Base-by-base conservation (phyloP, 1,140 invertebrate species). In the Lasioglossum albipes region DNA sequence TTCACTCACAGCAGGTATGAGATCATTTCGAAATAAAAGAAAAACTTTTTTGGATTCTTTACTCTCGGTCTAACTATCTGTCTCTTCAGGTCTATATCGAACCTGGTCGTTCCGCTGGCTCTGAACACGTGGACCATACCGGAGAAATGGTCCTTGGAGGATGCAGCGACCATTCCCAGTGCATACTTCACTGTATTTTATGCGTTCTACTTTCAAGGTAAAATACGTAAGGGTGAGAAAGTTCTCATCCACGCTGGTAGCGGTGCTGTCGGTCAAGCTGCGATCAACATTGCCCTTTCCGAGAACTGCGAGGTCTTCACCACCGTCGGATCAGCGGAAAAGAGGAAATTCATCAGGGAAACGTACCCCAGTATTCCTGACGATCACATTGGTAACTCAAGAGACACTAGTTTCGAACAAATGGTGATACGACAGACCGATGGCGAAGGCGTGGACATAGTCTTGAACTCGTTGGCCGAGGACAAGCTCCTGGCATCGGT, bases 91-190 rank as follows among this genome's bases (percentile, higher is more conserved):
- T 94, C 94, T 5, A 90, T 97, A 71, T 89, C 95, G 0, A 96
- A 96, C 57, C 81, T 95, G 68, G 89, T 95, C 4, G 66, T 94
- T 64, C 93, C 94, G 10, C 95, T 97, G 88, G 92, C 93, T 52
- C 88, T 92, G 10, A 94, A 97, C 2, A 85, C 95, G 20, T 98
- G 97, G 97, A 89, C 95, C 2, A 94, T 99, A 27, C 98, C 98
- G 5, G 95, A 97, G 1, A 87, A 95, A 7, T 99, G 98, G 98
- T 95, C 94, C 1, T 92, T 99, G 31, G 95, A 97, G 88, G 97
- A 99, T 64, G 98, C 98, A 2, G 97, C 97, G 0, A 97, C 97
- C 0, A 94, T 99, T 0, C 98, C 98, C 5, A 96, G 96, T 2
- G 97, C 97, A 7, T 99, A 98, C 89, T 95, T 95, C 65, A 98